Percentiles rank a stretch among this genome's conserved stretches.
Conservation (phyloP, 2,888 invertebrate genomes). For the Thalpophila matura region DNA sequence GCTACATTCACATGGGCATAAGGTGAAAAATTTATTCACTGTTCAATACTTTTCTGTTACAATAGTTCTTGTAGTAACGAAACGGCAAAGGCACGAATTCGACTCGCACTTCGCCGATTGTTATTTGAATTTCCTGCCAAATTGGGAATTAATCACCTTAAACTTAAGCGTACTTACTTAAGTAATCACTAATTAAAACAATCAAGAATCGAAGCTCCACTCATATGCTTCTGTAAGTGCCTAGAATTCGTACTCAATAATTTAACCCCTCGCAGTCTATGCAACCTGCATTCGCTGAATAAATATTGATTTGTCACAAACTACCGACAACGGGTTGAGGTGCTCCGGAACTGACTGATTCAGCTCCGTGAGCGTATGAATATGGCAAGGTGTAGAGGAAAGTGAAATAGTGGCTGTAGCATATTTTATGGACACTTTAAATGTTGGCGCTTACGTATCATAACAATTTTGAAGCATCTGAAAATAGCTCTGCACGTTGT, state of each 20-base stretch:
- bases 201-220: not conserved
- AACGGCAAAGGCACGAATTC: too few relatives aligned
- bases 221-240: not conserved
- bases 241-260: constrained; percentile 25
- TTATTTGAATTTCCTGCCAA: too few relatives aligned
- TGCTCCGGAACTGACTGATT: constrained; percentile 30
- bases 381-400: not conserved
- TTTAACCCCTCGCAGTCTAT: not conserved
- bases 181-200: not conserved
- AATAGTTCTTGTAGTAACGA: too few relatives aligned
- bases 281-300: constrained; percentile 55
- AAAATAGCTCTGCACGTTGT: too few relatives aligned
- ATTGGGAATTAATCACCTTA: too few relatives aligned
- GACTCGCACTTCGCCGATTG: too few relatives aligned
- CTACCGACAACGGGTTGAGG: constrained; percentile 30
- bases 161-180: not conserved
- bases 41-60: too few relatives aligned
- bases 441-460: too few relatives aligned
- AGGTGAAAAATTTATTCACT: too few relatives aligned
- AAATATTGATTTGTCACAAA: constrained; percentile 71
- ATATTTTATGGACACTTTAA: too few relatives aligned
- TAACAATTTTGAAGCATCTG: too few relatives aligned
- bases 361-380: constrained; percentile 20
- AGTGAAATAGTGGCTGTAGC: not conserved
- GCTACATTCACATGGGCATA: too few relatives aligned